These are phyloP conservation scores for Coelogynopora nodosa DNA, from an alignment of 2,888 invertebrate species.

Conservation along the genomic window DNA sequence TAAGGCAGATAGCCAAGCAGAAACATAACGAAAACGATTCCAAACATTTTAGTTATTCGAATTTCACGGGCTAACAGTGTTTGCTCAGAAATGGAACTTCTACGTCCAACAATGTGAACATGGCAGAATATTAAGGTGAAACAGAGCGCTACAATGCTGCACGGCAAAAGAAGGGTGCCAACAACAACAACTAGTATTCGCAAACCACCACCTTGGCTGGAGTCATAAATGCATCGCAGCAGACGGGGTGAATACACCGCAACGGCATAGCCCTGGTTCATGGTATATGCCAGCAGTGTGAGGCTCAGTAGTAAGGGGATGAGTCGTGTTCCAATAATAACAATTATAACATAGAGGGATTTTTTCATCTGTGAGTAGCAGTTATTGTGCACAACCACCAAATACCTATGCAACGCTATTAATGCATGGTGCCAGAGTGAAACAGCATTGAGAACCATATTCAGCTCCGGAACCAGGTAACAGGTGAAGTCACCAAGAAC, in stretches of 20 bases:
- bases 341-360: slow-evolving; percentile 55
- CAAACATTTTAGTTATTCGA: slow-evolving; percentile 61
- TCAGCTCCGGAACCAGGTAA: slow-evolving; percentile 56
- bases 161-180: slow-evolving; percentile 57
- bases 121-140: slow-evolving; percentile 58
- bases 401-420: slow-evolving; percentile 57
- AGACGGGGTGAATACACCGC: slow-evolving; percentile 55
- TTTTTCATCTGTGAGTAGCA: slow-evolving; percentile 58
- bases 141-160: slow-evolving; percentile 56
- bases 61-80: slow-evolving; percentile 57
- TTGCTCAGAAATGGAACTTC: slow-evolving; percentile 50
- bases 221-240: slow-evolving; percentile 54
- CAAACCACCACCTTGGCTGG: slow-evolving; percentile 53
- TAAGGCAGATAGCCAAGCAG: slow-evolving; percentile 59
- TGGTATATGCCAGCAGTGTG: not conserved
- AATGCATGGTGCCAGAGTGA: slow-evolving; percentile 59
- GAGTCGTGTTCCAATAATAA: slow-evolving; percentile 56
- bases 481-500: slow-evolving; percentile 55
- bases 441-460: slow-evolving; percentile 56
- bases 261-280: not conserved
- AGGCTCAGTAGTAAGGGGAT: slow-evolving; percentile 56
- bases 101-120: slow-evolving; percentile 54
- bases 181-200: slow-evolving; percentile 56
- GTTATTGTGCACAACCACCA: slow-evolving; percentile 57
- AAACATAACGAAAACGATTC: slow-evolving; percentile 58